Evolutionary conservation across 2,797 vertebrate species (phyloP), one percentile per base, ranked within the genome.

Genomic region (Malacoraja senta): DNA sequence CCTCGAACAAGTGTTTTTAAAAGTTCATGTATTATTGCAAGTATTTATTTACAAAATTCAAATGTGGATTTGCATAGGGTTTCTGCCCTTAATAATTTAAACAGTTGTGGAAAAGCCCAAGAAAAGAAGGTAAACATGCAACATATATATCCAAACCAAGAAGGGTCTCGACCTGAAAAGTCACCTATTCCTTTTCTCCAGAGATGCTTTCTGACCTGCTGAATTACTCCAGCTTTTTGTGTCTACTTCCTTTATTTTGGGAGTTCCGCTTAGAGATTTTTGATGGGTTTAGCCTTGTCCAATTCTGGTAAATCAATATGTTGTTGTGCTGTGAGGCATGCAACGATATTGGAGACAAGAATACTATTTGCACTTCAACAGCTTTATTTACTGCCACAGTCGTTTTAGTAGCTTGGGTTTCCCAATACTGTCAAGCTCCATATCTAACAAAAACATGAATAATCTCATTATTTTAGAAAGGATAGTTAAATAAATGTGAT

Each of bases 401-500:
- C 84, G 35, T 63, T 65, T 84, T 65, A 88, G 29, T 88, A 61
- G 84, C 3, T 63, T 88, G n/a, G n/a, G 32, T 88, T 2, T 88
- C 63, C 65, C 63, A 68, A 1, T 7, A 88, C 26, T 35, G 63
- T 63, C 65, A 9, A 88, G n/a, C n/a, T 68, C 61, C 84, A 68
- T 88, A 88, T 88, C 68, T 68, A 35, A 88, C 58, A 88, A 88
- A 86, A 35, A n/a, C 17, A 24, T 68, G 84, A 88, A 88, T 68
- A 35, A 88, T 35, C 32, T 17, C 61, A 68, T 68, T 35, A 68
- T 24, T 68, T 35, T 35, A 32, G 83, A 86, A 68, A 32, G 83
- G 58, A 88, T 88, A 35, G 61, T 88, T 63, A 88, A 88, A 88
- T 68, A 68, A 88, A 88, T 65, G 35, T 88, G 61, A 88, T 68